Evolutionary conservation across 2,888 invertebrate genomes (phyloP), one percentile per base, ranked within the genome.

Genomic region (Pteria penguin): DNA sequence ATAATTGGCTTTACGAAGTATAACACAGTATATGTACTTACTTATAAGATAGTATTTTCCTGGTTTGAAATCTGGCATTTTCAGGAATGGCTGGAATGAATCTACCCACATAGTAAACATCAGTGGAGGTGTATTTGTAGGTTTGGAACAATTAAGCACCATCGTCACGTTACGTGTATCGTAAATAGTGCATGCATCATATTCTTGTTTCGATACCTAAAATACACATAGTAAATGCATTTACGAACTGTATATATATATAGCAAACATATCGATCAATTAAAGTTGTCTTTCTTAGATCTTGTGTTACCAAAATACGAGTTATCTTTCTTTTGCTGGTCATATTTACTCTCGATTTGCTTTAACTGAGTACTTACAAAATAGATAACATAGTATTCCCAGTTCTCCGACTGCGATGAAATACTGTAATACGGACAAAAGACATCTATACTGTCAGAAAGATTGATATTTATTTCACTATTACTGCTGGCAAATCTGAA

Each of bases 21-120:
- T n/a, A n/a, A n/a, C n/a, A n/a, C n/a, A n/a, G n/a, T n/a, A n/a
- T n/a, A n/a, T n/a, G 29, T 18, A 61, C 63, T 63, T 63, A 63
- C 63, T 63, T 36, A 63, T 63, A 8, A 63, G 36, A 36, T 63
- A 63, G 26, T 63, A 45, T 63, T 63, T 63, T 36, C 36, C 36
- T 11, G 32, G 63, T 26, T 32, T 26, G 26, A 63, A 63, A 26
- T 63, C 63, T 27, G 36, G 32, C 63, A 63, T 63, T 18, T 36
- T 36, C 2, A 26, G 33, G 2, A 63, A 32, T 36, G 63, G 26
- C 63, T 63, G 63, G 63, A 63, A 63, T 8, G 36, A 36, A 22
- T 36, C 33, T 11, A 63, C 36, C 22, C 32, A 36, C 22, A 63
- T 36, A 8, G 63, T 63, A 22, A 63, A 63, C 22, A 36, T 36